These are phyloP conservation scores for Pampus argenteus DNA, from an alignment of 2,797 vertebrate genomes.

Conservation along the genomic window DNA sequence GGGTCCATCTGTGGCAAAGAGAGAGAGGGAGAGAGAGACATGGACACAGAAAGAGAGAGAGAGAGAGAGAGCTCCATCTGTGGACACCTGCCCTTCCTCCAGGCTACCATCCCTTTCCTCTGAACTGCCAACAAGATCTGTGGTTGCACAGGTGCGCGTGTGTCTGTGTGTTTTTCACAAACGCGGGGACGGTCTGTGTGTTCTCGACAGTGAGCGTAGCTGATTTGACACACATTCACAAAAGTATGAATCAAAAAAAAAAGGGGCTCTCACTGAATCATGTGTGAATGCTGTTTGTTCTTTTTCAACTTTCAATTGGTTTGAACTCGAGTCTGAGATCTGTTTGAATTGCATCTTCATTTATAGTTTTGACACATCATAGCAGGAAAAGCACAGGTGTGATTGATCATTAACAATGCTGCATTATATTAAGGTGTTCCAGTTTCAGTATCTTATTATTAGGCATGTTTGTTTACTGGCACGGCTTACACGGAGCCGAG, in stretches of 20 bases:
- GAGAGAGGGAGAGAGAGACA: conserved; percentile 39
- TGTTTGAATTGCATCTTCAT: not conserved
- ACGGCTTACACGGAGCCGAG: not conserved
- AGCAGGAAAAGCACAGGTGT: conserved; percentile 4
- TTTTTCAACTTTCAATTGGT: not conserved
- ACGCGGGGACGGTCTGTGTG: conserved; percentile 20
- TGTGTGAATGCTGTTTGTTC: not conserved
- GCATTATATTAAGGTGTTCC: conserved; percentile 5
- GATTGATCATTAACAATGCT: conserved; percentile 7
- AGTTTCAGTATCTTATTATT: not conserved
- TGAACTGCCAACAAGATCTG: conserved; percentile 75
- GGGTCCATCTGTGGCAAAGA: conserved; percentile 79
- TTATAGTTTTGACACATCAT: not conserved
- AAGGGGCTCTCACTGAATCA: not conserved
- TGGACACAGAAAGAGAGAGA: conserved; percentile 42
- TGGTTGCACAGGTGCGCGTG: conserved; percentile 67
- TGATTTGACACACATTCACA: conserved; percentile 10
- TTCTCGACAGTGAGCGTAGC: not conserved
- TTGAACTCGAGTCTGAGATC: not conserved
- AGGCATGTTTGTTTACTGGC: conserved; percentile 1
- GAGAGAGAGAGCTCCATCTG: conserved; percentile 74
- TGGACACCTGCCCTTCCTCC: conserved; percentile 81
- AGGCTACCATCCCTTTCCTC: conserved; percentile 63
- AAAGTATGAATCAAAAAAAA: not conserved
- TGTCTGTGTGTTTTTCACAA: conserved; percentile 45